Base-by-base conservation (phyloP, 2,888 invertebrate species). In the Pseudanteris insignis region DNA sequence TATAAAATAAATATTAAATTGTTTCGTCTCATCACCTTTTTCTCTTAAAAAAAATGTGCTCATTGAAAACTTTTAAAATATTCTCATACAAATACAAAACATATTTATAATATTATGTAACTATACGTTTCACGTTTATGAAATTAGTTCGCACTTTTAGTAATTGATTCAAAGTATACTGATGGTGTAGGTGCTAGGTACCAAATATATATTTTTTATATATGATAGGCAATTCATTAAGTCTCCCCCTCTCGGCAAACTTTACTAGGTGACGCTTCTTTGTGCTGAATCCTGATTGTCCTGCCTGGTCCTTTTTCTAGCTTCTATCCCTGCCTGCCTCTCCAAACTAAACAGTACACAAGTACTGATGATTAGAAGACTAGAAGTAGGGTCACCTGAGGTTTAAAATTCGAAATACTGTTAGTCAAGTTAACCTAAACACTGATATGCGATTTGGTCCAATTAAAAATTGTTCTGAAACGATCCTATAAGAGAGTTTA, bases 351-450 rank as follows among this genome's bases (percentile, higher is more conserved):
- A 77, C 74, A 76, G 78, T 76, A 79, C 76, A 71, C 68, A 67
- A 71, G 77, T 78, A 79, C 77, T 77, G 78, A 69, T 73, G 75
- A 78, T 77, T 78, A 79, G 79, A 78, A 76, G 79, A 78, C 78
- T 77, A 78, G 78, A 76, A 75, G 79, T 77, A 78, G 73, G 67
- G 71, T 78, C 75, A 80, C 79, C 79, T 80, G 77, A 78, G 79
- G 78, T 79, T 79, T 65, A 79, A 80, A 79, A 79, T 71, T 79
- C 72, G 78, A 72, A 79, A 76, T 75, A 75, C 74, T 71, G 70
- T 74, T 74, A 74, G 74, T 74, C 67, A 68, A 67, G 64, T 66
- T 69, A 67, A 62, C 68, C 68, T 50, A 67, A 46, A 66, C 66
- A 68, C 69, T 67, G 65, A 68, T 24, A 54, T 11, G 41, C 50